Conservation (phyloP, 2,797 vertebrate species). For the Helostoma temminkii region DNA sequence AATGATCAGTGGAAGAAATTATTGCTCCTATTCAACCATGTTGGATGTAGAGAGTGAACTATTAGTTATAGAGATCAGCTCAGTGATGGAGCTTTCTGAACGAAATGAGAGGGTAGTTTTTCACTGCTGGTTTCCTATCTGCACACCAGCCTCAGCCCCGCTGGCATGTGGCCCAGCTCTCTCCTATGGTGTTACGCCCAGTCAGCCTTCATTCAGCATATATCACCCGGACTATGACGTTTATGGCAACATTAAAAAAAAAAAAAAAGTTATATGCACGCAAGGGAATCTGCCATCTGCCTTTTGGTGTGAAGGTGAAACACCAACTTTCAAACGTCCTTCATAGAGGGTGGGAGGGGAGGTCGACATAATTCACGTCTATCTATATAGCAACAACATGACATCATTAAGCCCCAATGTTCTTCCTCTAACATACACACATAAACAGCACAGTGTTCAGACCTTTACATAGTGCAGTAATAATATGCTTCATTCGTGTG, state of each 20-base stretch:
- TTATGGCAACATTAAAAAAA: conserved; percentile 8
- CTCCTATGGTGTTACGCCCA: conserved; percentile 28
- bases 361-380: conserved; percentile 11
- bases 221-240: conserved; percentile 47
- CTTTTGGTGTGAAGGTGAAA: conserved; percentile 71
- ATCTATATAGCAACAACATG: conserved; percentile 11
- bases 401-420: background rate
- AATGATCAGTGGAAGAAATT: conserved; percentile 3
- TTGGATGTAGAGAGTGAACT: background rate
- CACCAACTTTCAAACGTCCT: conserved; percentile 29
- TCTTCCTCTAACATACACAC: background rate
- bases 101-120: conserved; percentile 49
- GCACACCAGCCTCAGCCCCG: conserved; percentile 22
- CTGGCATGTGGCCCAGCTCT: conserved; percentile 55
- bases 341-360: conserved; percentile 6
- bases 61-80: conserved; percentile 2
- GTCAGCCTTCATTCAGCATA: conserved; percentile 64
- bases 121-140: conserved; percentile 43
- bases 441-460: background rate
- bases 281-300: conserved; percentile 39
- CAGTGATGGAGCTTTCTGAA: conserved; percentile 17
- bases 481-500: conserved; percentile 18
- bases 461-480: background rate
- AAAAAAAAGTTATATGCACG: conserved; percentile 13
- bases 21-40: no score